Conservation (phyloP, 1,140 invertebrate species). For the Ganaspis sp. region DNA sequence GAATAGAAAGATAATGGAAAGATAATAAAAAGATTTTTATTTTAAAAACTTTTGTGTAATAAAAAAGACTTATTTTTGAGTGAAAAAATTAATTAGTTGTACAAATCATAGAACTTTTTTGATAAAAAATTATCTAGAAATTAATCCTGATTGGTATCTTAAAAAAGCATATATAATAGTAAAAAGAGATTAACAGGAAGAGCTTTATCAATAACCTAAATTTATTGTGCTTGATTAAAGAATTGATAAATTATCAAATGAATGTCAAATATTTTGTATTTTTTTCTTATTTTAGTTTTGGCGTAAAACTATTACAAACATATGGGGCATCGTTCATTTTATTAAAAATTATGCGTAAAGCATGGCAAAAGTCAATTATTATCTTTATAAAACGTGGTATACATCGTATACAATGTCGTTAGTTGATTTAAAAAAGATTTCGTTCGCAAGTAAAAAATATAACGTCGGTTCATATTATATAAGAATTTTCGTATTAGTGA, state of each 20-base stretch:
- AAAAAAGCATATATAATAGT: too few relatives aligned
- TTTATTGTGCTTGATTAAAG: background rate
- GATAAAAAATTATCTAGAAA: too few relatives aligned
- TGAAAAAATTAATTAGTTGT: too few relatives aligned
- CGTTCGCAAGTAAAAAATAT: background rate
- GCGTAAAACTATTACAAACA: slow-evolving; percentile 29
- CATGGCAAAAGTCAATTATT: background rate
- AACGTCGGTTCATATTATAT: background rate
- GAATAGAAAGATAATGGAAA: too few relatives aligned
- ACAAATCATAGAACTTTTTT: too few relatives aligned
- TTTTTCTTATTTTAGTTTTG: slow-evolving; percentile 20
- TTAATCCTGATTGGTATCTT: too few relatives aligned
- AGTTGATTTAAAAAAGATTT: background rate
- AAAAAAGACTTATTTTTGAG: too few relatives aligned
- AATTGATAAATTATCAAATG: slow-evolving; percentile 9
- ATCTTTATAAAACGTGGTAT: background rate
- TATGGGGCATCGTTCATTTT: slow-evolving; percentile 11
- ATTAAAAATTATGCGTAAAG: slow-evolving; percentile 3
- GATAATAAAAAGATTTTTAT: too few relatives aligned
- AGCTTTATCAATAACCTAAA: background rate
- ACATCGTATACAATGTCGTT: slow-evolving; percentile 7
- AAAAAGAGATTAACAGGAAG: too few relatives aligned
- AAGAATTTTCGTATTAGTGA: slow-evolving; percentile 10
- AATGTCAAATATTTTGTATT: slow-evolving; percentile 23
- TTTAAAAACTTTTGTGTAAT: too few relatives aligned